Evolutionary conservation across 2,888 invertebrate genomes (phyloP), one percentile per base, ranked within the genome.

Genomic region (Melieria omissa): DNA sequence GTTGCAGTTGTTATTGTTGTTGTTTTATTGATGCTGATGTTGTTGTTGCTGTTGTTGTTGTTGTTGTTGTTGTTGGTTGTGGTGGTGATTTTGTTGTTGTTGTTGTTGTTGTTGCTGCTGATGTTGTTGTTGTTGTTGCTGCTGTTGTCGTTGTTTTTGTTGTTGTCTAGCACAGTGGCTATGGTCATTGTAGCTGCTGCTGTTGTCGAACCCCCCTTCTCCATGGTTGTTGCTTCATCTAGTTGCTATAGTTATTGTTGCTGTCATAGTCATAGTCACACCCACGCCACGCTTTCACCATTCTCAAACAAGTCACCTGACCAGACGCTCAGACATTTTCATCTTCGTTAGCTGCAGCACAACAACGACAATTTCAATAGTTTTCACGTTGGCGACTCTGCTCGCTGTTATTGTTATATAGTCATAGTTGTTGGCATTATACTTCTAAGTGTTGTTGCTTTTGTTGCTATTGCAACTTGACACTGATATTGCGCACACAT

Each of bases 31-130:
- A 10, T 57, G 57, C n/a, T 57, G 6, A n/a, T 57, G 57, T 49
- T 57, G 69, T 65, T 72, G 72, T 77, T 69, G 76, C 76, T 77
- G 58, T 62, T 66, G 58, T 68, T 68, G 73, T 63, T 72, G 61
- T 62, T 46, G 52, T 64, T 54, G 66, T 8, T 41, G 49, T 54
- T 66, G 52, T 60, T 42, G 16, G 57, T 60, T 49, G 12, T 47
- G 16, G 5, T 44, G n/a, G 14, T 10, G 14, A 45, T n/a, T n/a
- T 9, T 65, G 65, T 55, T 4, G 8, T 49, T 41, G 8, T 12
- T 41, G 4, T 10, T 7, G 4, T 41, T 67, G 46, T 67, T 67
- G 16, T 69, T 55, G 42, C 46, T 69, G 14, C 4, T 16, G 12
- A 3, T 45, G 60, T 16, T 9, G 29, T 9, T 46, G 7, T 5